A percentile compares a stretch with the other conserved stretches of the same genome.
Evolutionary conservation across 1,140 invertebrate genomes (phyloP).

Genomic region (Chironomus striatipennis): DNA sequence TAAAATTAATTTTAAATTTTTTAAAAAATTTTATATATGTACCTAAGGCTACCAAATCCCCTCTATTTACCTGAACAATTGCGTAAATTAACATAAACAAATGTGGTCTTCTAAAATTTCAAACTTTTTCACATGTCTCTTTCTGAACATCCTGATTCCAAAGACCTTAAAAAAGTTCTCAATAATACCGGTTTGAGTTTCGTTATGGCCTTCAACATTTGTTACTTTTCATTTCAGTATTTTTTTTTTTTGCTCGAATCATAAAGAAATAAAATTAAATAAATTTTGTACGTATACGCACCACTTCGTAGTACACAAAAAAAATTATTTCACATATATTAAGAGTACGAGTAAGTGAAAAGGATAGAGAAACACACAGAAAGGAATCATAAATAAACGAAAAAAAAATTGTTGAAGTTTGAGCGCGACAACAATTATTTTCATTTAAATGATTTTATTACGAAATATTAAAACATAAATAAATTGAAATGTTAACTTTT

Average conservation of each 20-base stretch:
- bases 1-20: too few relatives aligned
- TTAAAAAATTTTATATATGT: too few relatives aligned
- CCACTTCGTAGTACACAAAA: too few relatives aligned
- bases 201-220: conserved; percentile 3
- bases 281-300: too few relatives aligned
- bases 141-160: background rate
- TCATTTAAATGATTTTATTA: conserved; percentile 22
- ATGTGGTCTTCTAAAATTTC: background rate
- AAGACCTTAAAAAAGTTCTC: background rate
- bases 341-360: background rate
- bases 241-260: too few relatives aligned
- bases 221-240: too few relatives aligned
- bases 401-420: conserved; percentile 9
- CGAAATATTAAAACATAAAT: background rate
- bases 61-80: background rate
- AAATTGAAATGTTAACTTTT: conserved; percentile 23
- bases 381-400: background rate
- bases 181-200: background rate
- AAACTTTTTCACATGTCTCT: background rate
- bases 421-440: conserved; percentile 21
- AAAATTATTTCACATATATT: too few relatives aligned
- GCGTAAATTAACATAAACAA: background rate
- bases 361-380: background rate
- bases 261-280: too few relatives aligned
- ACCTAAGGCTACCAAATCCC: too few relatives aligned